phyloP scores from a whole-genome alignment of 1,140 invertebrate species.

The Stratiolaelaps scimitus region DNA sequence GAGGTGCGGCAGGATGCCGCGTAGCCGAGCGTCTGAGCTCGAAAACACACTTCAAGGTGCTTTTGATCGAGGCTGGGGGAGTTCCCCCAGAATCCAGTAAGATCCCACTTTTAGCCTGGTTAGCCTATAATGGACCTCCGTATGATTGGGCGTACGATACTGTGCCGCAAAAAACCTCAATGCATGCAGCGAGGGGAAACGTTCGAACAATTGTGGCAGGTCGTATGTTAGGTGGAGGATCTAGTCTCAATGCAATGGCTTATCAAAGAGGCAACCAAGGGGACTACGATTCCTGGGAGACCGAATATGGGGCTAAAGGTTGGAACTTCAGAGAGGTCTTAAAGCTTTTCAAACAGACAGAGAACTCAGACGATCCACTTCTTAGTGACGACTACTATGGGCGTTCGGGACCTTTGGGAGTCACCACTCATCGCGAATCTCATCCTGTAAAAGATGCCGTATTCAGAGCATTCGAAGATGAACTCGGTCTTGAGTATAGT shows the following conservation, averaged over 20 bases:
- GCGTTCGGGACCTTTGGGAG: neutral
- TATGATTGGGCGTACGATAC: slow-evolving; percentile 42
- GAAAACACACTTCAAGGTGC: slow-evolving; percentile 47
- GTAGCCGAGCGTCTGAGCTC: slow-evolving; percentile 39
- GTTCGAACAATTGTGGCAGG: slow-evolving; percentile 19
- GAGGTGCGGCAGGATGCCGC: slow-evolving; percentile 32
- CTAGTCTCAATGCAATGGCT: slow-evolving; percentile 70
- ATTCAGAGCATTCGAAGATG: neutral
- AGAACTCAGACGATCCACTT: slow-evolving; percentile 46
- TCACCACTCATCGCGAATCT: neutral
- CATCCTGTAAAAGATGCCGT: neutral
- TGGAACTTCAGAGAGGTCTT: slow-evolving; percentile 61
- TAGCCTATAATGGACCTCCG: slow-evolving; percentile 31
- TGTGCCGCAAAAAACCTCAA: slow-evolving; percentile 39
- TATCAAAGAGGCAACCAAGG: slow-evolving; percentile 68
- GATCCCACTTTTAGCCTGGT: slow-evolving; percentile 34
- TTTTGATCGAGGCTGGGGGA: slow-evolving; percentile 57
- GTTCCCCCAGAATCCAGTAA: slow-evolving; percentile 33
- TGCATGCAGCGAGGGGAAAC: neutral
- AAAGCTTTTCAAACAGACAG: slow-evolving; percentile 74
- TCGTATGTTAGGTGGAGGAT: slow-evolving; percentile 52
- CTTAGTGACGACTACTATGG: neutral
- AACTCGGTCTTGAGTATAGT: neutral
- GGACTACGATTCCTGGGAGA: slow-evolving; percentile 78
- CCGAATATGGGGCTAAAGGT: slow-evolving; percentile 47